Base-by-base conservation (phyloP, 2,113 vertebrate genomes). In the Dendropsophus ebraccatus region DNA sequence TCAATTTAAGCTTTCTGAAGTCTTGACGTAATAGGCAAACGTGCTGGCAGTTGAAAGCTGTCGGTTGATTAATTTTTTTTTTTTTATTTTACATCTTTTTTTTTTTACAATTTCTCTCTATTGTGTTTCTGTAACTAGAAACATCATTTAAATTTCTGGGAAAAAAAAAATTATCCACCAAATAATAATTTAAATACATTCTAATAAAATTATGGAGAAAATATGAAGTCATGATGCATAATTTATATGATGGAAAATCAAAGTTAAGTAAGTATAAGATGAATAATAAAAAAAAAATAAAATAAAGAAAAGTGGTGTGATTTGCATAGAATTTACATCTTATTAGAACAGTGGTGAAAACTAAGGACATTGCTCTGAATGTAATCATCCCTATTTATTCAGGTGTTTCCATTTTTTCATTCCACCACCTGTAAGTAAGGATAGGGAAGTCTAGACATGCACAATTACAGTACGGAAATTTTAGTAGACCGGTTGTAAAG, bases 21-120 rank as follows among this genome's bases (percentile, higher is more conserved):
- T 89, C 87, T 93, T 94, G 93, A 95, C 92, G 88, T 93, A 92
- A 92, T 86, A 91, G 91, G 90, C 89, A 90, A 91, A 92, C 87
- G 88, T 91, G 90, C 90, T 92, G 91, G 91, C 91, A 92, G 90
- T 89, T 91, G 87, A 89, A 87, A 90, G 32, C 88, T 88, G 88
- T 89, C 84, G 85, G 88, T 89, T 85, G 87, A 85, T 90, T 90
- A 69, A 35, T 35, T 17, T 70, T 41, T 41, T 32, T 41, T 19
- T 41, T 23, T 70, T 41, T n/a, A n/a, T n/a, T n/a, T n/a, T n/a
- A n/a, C n/a, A n/a, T n/a, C n/a, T n/a, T n/a, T n/a, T n/a, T n/a
- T n/a, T n/a, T n/a, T n/a, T n/a, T n/a, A n/a, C n/a, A 69, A 35
- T 35, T 17, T 70, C 37, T 41, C 32, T 41, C 32, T 41, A 41